Conservation (phyloP, 2,113 vertebrate genomes). For the Pygoscelis antarcticus region DNA sequence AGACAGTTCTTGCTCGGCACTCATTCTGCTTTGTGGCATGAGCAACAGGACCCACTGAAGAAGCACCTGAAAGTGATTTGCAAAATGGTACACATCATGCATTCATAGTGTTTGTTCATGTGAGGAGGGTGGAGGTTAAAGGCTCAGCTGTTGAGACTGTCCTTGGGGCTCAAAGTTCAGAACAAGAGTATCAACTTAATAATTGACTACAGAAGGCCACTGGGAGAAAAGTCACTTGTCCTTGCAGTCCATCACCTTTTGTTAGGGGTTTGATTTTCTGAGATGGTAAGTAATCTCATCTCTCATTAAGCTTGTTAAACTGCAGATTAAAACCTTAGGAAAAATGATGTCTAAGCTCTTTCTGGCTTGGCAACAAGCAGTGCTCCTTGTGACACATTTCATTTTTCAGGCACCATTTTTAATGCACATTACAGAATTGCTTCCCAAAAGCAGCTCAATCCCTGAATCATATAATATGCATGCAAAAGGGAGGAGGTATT, state of each 20-base stretch:
- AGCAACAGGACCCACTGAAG: background rate
- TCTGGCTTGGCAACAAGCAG: background rate
- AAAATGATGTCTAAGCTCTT: background rate
- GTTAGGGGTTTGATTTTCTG: background rate
- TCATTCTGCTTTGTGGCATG: background rate
- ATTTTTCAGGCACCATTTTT: background rate
- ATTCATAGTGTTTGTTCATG: background rate
- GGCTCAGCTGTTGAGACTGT: background rate
- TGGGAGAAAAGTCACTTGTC: background rate
- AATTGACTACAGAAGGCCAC: background rate
- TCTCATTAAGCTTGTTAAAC: background rate
- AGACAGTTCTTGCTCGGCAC: background rate
- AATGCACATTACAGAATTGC: background rate
- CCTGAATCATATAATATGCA: background rate
- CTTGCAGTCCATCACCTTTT: background rate
- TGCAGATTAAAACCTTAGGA: background rate
- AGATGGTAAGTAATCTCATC: background rate
- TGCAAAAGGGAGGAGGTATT: background rate
- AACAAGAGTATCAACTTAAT: background rate
- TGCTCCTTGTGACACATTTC: background rate
- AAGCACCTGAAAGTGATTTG: background rate
- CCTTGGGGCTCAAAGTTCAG: background rate
- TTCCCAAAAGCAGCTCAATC: background rate
- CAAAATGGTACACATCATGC: background rate
- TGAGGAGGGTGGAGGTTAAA: background rate